Base-by-base conservation (phyloP, 2,888 invertebrate species). In the Diaperis boleti region DNA sequence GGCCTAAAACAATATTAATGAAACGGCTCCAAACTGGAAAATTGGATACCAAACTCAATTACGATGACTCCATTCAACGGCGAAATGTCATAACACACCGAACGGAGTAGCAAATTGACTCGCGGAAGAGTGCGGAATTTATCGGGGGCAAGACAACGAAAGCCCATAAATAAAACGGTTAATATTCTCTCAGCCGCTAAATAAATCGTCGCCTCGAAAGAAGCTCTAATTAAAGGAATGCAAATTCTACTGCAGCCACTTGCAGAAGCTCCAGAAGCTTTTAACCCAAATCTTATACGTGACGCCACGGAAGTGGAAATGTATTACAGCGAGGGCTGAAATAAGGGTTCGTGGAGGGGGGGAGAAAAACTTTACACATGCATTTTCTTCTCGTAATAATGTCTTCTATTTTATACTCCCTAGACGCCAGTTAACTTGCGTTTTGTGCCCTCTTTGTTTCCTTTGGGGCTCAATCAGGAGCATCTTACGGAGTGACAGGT, bases 1-100 rank as follows among this genome's bases (percentile, higher is more conserved):
- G 18, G 18, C 52, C 45, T 41, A 62, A 62, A 59, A 52, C 52
- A 59, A 52, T 52, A 62, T 59, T 52, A 62, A 59, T 57, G 62
- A 50, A 52, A 59, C 44, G 50, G 39, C 29, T 29, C 52, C 37
- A 37, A 52, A 62, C 44, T 62, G 45, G 35, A 56, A 56, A 56
- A 55, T 55, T 45, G 44, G 56, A 33, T 42, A 42, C 49, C 37
- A 42, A 50, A 62, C 59, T 52, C 37, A 52, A 62, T 62, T 62
- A 57, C 56, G 56, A 42, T 42, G 56, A 49, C 59, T 37, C 22
- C 49, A 42, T 56, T 62, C 44, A 26, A 29, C 47, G 37, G 29
- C 37, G 47, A 57, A 57, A 56, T 39, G 56, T 56, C 42, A 56
- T 56, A 39, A 54, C 54, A 41, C 39, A 41, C 29, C 54, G 15